Evolutionary conservation across 2,888 invertebrate species (phyloP).

Genomic region (Anthophora plumipes): DNA sequence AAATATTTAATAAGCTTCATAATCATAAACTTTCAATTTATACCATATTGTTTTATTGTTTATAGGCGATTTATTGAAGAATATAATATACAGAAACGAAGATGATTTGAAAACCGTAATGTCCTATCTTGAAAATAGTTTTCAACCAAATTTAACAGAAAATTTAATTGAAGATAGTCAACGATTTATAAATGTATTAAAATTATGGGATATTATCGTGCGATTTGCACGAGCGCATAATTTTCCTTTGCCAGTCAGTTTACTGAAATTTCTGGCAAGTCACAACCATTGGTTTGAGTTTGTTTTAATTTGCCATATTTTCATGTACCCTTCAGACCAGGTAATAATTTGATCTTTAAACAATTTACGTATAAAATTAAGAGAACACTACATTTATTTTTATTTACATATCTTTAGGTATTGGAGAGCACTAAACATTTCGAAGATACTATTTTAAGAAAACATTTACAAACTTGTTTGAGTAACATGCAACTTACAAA

Average conservation of each 20-base stretch:
- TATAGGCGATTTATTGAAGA: slow-evolving; percentile 75
- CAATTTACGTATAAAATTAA: background rate
- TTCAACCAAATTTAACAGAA: slow-evolving; percentile 62
- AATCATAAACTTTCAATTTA: slow-evolving; percentile 2
- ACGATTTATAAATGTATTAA: slow-evolving; percentile 84
- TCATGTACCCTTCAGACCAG: slow-evolving; percentile 88
- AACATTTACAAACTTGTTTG: slow-evolving; percentile 85
- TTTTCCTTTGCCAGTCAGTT: slow-evolving; percentile 86
- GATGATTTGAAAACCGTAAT: slow-evolving; percentile 73
- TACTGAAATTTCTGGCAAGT: slow-evolving; percentile 87
- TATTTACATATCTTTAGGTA: slow-evolving; percentile 73
- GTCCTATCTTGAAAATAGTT: slow-evolving; percentile 76
- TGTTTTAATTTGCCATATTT: slow-evolving; percentile 89
- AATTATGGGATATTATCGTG: slow-evolving; percentile 87
- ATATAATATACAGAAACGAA: slow-evolving; percentile 73
- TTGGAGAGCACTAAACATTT: slow-evolving; percentile 87
- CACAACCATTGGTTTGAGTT: slow-evolving; percentile 90
- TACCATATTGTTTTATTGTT: slow-evolving; percentile 17
- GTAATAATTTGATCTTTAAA: slow-evolving; percentile 77
- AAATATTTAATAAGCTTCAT: background rate
- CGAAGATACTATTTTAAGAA: slow-evolving; percentile 86
- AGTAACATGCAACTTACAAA: slow-evolving; percentile 68
- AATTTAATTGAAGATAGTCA: slow-evolving; percentile 70
- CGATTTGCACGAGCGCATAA: slow-evolving; percentile 87
- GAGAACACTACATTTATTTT: slow-evolving; percentile 5